A percentile compares a stretch with the other conserved stretches of the same genome.
Evolutionary conservation across 2,888 invertebrate genomes (phyloP).

Genomic region (Acrocyrtus sp.): DNA sequence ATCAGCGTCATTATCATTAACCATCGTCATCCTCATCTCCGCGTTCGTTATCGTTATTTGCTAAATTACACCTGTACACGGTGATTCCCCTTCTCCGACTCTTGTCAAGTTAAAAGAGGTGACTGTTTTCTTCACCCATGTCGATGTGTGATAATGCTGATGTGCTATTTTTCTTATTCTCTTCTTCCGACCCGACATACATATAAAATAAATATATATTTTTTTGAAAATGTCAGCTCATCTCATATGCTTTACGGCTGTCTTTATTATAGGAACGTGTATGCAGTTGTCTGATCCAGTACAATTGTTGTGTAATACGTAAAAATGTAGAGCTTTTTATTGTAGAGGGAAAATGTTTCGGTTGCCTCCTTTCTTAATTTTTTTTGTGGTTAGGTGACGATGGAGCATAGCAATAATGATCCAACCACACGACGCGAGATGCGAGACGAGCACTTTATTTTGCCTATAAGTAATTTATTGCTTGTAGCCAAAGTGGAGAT

Average conservation of each 20-base stretch:
- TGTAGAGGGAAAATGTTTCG: no score
- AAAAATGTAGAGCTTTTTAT: no score
- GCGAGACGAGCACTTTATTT: no score
- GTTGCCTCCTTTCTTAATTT: no score
- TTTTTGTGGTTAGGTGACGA: no score
- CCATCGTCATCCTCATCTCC: conserved; percentile 12
- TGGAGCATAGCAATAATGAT: no score
- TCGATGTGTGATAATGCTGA: no score
- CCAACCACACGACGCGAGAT: no score
- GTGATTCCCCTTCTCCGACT: conserved; percentile 13
- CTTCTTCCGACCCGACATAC: no score
- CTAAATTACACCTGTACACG: conserved; percentile 19
- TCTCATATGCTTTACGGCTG: conserved; percentile 34
- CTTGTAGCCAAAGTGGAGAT: neutral
- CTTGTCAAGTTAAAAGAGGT: neutral
- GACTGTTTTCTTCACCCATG: neutral
- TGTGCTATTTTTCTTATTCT: neutral
- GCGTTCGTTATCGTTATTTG: neutral
- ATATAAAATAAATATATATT: neutral
- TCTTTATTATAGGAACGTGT: conserved; percentile 16
- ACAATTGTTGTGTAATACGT: no score
- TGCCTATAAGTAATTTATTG: neutral
- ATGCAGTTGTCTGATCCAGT: no score
- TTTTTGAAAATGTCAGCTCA: conserved; percentile 40
- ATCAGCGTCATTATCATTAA: conserved; percentile 1